phyloP scores from a whole-genome alignment of 2,888 invertebrate genomes.

The Smittia aterrima region DNA sequence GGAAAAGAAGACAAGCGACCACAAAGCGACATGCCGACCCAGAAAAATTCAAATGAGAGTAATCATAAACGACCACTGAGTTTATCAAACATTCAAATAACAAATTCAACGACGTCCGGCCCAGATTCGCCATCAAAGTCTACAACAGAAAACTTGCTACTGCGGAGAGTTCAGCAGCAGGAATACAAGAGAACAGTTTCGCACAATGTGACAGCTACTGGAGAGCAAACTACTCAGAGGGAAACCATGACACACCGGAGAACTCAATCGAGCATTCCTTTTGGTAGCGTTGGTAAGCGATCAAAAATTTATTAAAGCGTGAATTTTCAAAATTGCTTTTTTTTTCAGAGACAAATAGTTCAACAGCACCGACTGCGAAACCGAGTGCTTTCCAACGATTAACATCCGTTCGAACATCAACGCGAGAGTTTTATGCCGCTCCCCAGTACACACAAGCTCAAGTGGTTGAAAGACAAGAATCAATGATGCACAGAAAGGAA shows the following conservation, averaged over 20 bases:
- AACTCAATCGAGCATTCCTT: constrained; percentile 48
- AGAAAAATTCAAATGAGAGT: not conserved
- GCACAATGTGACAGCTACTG: constrained; percentile 46
- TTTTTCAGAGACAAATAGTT: constrained; percentile 42
- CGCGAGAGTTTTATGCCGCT: constrained; percentile 52
- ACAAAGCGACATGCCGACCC: not conserved
- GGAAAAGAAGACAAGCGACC: not conserved
- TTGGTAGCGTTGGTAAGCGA: not conserved
- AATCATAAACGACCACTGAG: constrained; percentile 1
- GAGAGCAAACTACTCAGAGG: constrained; percentile 45
- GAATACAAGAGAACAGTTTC: constrained; percentile 52
- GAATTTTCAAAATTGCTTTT: not conserved
- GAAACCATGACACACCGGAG: constrained; percentile 49
- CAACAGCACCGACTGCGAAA: constrained; percentile 44
- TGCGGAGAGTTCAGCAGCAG: constrained; percentile 44
- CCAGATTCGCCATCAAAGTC: not conserved
- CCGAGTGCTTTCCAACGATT: constrained; percentile 10
- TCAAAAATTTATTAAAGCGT: not conserved
- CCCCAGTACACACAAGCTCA: constrained; percentile 51
- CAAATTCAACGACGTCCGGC: not conserved
- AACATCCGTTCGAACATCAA: constrained; percentile 46
- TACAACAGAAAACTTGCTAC: not conserved
- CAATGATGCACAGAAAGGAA: constrained; percentile 49
- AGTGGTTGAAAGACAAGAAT: constrained; percentile 49
- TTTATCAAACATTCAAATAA: not conserved